These are phyloP conservation scores for Drosophila siamana DNA, from an alignment of 2,888 invertebrate genomes.

Conservation along the genomic window DNA sequence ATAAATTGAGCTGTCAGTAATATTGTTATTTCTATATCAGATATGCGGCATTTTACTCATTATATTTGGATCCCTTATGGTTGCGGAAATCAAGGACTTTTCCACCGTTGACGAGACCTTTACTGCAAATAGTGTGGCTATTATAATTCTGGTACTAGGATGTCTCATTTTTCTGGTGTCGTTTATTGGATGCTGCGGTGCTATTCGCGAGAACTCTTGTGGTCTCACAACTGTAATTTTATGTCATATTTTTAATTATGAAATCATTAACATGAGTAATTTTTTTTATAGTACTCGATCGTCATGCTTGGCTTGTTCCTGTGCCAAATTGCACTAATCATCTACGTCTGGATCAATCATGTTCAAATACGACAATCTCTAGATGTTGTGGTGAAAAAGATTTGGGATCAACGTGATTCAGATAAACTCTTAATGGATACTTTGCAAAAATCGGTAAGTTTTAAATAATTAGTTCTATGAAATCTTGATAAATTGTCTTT, in stretches of 20 bases:
- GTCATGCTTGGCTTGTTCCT: conserved; percentile 90
- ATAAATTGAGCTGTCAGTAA: neutral
- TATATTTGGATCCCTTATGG: conserved; percentile 89
- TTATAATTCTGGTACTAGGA: conserved; percentile 89
- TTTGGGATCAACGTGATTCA: conserved; percentile 77
- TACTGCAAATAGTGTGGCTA: conserved; percentile 87
- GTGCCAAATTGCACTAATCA: conserved; percentile 90
- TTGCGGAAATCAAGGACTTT: conserved; percentile 87
- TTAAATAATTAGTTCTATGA: neutral
- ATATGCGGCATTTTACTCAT: conserved; percentile 90
- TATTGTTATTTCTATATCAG: conserved; percentile 84
- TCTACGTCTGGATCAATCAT: conserved; percentile 89
- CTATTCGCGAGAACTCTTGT: conserved; percentile 93
- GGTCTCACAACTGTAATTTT: conserved; percentile 91
- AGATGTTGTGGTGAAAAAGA: conserved; percentile 86
- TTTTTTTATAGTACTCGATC: conserved; percentile 89
- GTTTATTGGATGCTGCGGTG: conserved; percentile 96
- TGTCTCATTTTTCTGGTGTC: conserved; percentile 91
- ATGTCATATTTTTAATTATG: neutral
- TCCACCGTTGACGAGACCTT: conserved; percentile 85
- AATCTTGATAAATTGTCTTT: neutral
- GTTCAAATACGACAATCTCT: conserved; percentile 87
- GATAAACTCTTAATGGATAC: conserved; percentile 75
- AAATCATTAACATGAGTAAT: neutral
- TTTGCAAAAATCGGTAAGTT: conserved; percentile 76